Evolutionary conservation across 2,113 vertebrate genomes (phyloP), one percentile per base, ranked within the genome.

Genomic region (Bolborhynchus lineola): DNA sequence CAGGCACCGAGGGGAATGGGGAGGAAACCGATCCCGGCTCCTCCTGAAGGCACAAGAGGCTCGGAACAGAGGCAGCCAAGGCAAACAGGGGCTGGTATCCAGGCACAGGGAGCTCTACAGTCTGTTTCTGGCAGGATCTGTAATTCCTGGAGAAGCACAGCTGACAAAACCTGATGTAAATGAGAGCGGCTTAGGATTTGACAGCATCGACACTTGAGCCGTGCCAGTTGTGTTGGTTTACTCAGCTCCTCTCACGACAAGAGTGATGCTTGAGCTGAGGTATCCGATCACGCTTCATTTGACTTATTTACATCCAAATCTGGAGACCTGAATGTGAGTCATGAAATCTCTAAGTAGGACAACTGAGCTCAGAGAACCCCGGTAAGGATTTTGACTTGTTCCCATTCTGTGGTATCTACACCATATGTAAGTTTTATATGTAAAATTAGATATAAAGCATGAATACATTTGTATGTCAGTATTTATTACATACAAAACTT

Each of bases 1-100:
- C 86, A 70, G 94, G 96, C 94, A 72, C 7, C 50, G 52, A 95
- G 82, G 92, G 95, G 95, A 97, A 78, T 2, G 64, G 83, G 77
- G 60, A 65, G 26, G 83, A 50, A 87, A 55, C 9, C 3, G 68
- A 62, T 5, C 50, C 63, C 31, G 5, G 47, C 82, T 86, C n/a
- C 72, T 8, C 52, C 2, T 1, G 52, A 24, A 37, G 37, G 65
- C 83, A 11, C 13, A 2, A 46, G 29, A 11, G 49, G 12, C 46
- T 49, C 31, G 0, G 0, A 14, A 10, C 1, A 16, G 11, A 10
- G 84, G n/a, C 14, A 55, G 55, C 5, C 65, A 57, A 2, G 0
- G 16, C 11, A 14, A 59, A 5, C 0, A 20, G 63, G 3, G 33
- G 62, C 79, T 17, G 47, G 1, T 9, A 64, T 1, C 15, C 8